These are phyloP conservation scores for Psylliodes chrysocephalus DNA, from an alignment of 2,888 invertebrate species.

Conservation along the genomic window DNA sequence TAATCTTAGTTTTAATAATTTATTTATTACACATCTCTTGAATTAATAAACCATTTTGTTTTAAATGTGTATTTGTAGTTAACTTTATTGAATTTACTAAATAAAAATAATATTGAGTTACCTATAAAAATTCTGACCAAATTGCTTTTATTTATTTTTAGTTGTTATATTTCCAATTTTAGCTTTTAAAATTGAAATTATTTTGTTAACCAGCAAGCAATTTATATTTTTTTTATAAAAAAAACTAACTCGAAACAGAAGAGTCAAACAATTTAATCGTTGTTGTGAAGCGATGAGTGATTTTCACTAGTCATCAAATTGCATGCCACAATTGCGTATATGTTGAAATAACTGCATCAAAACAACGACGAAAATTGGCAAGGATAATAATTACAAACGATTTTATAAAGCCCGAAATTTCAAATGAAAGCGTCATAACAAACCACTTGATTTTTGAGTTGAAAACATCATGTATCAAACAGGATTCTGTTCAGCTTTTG, in stretches of 20 bases:
- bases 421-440: conserved; percentile 1
- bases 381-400: conserved; percentile 11
- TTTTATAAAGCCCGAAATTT: background rate
- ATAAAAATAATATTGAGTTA: too few species aligned
- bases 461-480: background rate
- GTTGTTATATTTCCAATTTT: too few species aligned
- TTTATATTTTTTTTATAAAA: too few species aligned
- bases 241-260: background rate
- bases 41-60: too few species aligned
- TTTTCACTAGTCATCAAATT: background rate
- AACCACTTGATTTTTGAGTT: conserved; percentile 5
- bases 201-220: too few species aligned
- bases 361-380: conserved; percentile 4
- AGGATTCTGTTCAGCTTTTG: background rate
- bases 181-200: too few species aligned
- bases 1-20: too few species aligned
- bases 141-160: too few species aligned
- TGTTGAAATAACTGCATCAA: conserved; percentile 9
- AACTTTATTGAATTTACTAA: too few species aligned
- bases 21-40: too few species aligned
- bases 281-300: background rate
- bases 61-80: too few species aligned
- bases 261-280: background rate
- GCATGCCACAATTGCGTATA: background rate
- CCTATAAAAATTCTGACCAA: too few species aligned